Base-by-base conservation (phyloP, 1,140 invertebrate genomes). In the Holotrichia oblita region DNA sequence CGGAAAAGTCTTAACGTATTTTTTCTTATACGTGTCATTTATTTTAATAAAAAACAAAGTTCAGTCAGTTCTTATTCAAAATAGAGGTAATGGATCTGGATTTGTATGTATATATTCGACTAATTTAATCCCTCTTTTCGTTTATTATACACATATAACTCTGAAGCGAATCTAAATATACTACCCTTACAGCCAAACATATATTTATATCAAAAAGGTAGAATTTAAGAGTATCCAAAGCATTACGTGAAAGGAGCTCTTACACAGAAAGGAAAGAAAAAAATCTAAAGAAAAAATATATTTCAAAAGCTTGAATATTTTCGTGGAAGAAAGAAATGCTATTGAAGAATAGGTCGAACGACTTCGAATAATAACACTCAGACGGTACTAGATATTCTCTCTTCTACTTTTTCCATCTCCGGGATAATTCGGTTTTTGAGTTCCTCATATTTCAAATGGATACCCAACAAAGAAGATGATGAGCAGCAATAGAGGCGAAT, bases 311-410 rank as follows among this genome's bases (percentile, higher is more conserved):
- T 55, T 55, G 48, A 17, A 55, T 55, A 10, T 17, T 17, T n/a
- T 55, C 17, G 6, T 2, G 48, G 48, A 55, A 55, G 14, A 17
- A 55, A 55, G 48, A 17, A 55, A 55, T n/a, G 48, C 17, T 14
- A 55, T 55, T 55, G 48, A 55, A 55, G 48, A 55, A 55, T 55
- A 17, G 48, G 48, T 55, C 48, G 17, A 55, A 55, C 48, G 48
- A 55, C 48, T 55, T 55, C 48, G 48, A 55, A 55, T 55, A 55
- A 55, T 55, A 55, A 55, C 48, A 55, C 48, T 55, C 14, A n/a
- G 14, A 7, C 44, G 10, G n/a, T 9, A 6, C n/a, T 48, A 55
- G 48, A 55, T 55, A 34, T 34, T 34, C 27, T 55, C 48, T 14
- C 48, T 6, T 55, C 48, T 55, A 14, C 48, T 55, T 55, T 55